Base-by-base conservation (phyloP, 2,888 invertebrate species). In the Drosophila sordidula region DNA sequence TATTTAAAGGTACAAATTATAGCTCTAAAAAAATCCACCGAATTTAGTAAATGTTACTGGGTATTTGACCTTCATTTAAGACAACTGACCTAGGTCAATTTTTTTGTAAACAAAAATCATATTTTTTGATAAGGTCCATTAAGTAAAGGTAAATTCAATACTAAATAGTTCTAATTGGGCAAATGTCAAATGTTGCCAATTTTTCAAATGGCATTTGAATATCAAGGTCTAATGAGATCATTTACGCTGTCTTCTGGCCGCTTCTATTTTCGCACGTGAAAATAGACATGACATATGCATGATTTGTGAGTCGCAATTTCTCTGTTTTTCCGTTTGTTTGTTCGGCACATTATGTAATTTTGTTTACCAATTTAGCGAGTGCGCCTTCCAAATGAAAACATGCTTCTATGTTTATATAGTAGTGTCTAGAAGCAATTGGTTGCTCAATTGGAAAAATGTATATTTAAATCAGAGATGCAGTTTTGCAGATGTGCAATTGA, bases 161-260 rank as follows among this genome's bases (percentile, higher is more conserved):
- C 0, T 12, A 12, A 42, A 36, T n/a, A 4, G 11, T 16, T 42
- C 1, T 18, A 36, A 38, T 38, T 22, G 34, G 29, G 18, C 46
- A 52, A 52, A 36, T 63, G 50, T 69, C 46, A 52, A 52, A 36
- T 63, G 50, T 69, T 49, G 58, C 63, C 69, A 58, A 63, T 25
- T 62, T 41, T 74, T 9, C 8, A 32, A 44, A 4, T 26, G 34
- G 9, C 14, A n/a, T 38, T 36, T 47, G n/a, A 58, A 18, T 38
- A 25, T 49, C 51, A 75, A 75, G 71, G 74, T 63, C 41, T 25
- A 47, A 55, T 71, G 62, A 75, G 72, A 71, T 75, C 71, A 66
- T 72, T 54, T 29, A 50, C 18, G 42, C 36, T 18, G 38, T 56
- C 36, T 16, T 22, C 9, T 36, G 36, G 47, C 4, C 22, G 39